Evolutionary conservation across 1,140 invertebrate genomes (phyloP), one percentile per base, ranked within the genome.

Genomic region (Dryas iulia): DNA sequence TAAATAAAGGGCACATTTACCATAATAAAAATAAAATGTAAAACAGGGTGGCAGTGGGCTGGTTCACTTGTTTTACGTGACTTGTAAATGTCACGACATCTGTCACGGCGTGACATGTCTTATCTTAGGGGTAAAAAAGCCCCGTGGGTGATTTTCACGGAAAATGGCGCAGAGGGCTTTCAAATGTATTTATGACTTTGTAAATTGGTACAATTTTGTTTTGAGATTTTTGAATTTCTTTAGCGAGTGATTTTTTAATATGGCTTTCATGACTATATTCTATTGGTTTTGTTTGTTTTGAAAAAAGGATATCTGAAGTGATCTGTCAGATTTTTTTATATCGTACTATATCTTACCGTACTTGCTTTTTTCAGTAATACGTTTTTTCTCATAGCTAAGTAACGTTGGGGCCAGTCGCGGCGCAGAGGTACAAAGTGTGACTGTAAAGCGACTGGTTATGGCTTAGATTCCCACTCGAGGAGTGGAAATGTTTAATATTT

Each of bases 181-280:
- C n/a, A 79, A 86, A 87, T 82, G 81, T 89, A 89, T 90, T 90
- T 90, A 90, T 90, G 84, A 90, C 85, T 89, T 89, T 89, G 86
- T 89, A 90, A 87, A 90, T 90, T 89, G 82, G 76, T 73, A 62
- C 79, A 83, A 86, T 84, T 87, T 59, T 28, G 59, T 62, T 39
- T n/a, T 58, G 30, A 35, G 54, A 35, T 11, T 52, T 24, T 47
- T 72, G 61, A 74, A 76, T 76, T 67, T 73, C 59, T 21, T 2
- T 47, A 11, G 33, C n/a, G 33, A 12, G 5, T 39, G n/a, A 65
- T 76, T 54, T 33, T 54, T 57, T 58, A 54, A 72, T 79, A 78
- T n/a, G n/a, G n/a, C n/a, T n/a, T n/a, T n/a, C n/a, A n/a, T n/a
- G n/a, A n/a, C n/a, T n/a, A n/a, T n/a, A n/a, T n/a, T n/a, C n/a